Base-by-base conservation (phyloP, 2,113 vertebrate species). In the Chaenogobius annularis region DNA sequence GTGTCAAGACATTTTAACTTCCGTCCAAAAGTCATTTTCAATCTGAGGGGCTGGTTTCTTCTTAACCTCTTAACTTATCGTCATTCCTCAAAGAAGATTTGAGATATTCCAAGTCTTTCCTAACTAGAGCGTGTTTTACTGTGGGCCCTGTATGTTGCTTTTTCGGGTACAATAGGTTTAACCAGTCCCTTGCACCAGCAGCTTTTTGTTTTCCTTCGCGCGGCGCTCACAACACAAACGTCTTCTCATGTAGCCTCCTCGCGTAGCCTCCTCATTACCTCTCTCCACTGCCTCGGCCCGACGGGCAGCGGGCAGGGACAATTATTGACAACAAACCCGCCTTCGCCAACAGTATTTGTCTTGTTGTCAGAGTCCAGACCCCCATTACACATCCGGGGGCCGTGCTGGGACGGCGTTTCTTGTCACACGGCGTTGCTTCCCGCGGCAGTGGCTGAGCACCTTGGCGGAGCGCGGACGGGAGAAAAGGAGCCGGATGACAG, bases 361-460 rank as follows among this genome's bases (percentile, higher is more conserved):
- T 55, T 72, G 83, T 82, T 85, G 77, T 85, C 82, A 80, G 85
- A 83, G 75, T 75, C 59, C 66, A 77, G 73, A 80, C 70, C 70
- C 40, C 59, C 72, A 78, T 81, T 81, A 75, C 77, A 75, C 78
- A 83, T 89, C 87, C 86, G 70, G 69, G 74, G 69, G 1, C 80
- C 79, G 63, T 26, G 75, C 76, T 59, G 82, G 40, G 62, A 61
- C 46, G 74, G 82, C 78, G 82, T 79, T 72, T 72, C 85, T 58
- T 84, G 88, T 86, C 88, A 87, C 86, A 81, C 80, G 78, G 76
- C 81, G 81, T 67, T 84, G 84, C 54, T 85, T 81, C 72, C 82
- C 55, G 20, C 83, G 74, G 86, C 85, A 82, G 82, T 79, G 83
- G 80, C 82, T 84, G 83, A 84, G 81, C 83, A 88, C 87, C 84